These are phyloP conservation scores for Episyrphus balteatus DNA, from an alignment of 1,140 invertebrate species.

Conservation along the genomic window DNA sequence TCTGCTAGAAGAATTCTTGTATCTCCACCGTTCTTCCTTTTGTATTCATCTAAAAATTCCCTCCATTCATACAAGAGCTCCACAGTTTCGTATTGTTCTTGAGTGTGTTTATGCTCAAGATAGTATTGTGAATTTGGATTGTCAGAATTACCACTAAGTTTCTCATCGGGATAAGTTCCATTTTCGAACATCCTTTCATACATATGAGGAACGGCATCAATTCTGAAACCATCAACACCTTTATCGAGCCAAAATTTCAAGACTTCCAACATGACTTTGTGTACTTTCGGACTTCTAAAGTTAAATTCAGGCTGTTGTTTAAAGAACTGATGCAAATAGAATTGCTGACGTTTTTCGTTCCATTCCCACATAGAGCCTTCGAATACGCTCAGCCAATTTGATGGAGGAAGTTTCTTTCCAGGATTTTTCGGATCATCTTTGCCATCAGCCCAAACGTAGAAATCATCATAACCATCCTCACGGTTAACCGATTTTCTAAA, in stretches of 20 bases:
- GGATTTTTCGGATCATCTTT: conserved; percentile 50
- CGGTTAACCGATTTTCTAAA: conserved; percentile 47
- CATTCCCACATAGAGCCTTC: too few species aligned
- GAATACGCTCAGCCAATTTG: conserved; percentile 62
- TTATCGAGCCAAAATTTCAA: conserved; percentile 56
- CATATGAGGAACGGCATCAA: conserved; percentile 48
- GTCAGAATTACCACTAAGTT: conserved; percentile 33
- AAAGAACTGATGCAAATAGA: too few species aligned
- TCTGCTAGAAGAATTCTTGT: conserved; percentile 60
- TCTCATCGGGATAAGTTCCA: conserved; percentile 45
- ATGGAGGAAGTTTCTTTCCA: conserved; percentile 42
- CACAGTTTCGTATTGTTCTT: too few species aligned
- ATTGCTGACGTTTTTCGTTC: too few species aligned
- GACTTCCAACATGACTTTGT: conserved; percentile 51
- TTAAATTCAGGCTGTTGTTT: conserved; percentile 58
- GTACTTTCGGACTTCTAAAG: conserved; percentile 45
- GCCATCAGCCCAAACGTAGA: too few species aligned
- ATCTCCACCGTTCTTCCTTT: conserved; percentile 29
- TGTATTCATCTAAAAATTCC: conserved; percentile 44
- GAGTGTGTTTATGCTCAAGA: conserved; percentile 46
- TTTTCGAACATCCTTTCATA: conserved; percentile 39
- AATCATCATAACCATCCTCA: conserved; percentile 52
- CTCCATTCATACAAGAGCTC: conserved; percentile 49
- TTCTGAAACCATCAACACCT: conserved; percentile 60
- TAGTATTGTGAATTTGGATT: conserved; percentile 41